Conservation (phyloP, 2,797 vertebrate genomes). For the Rhodeus uyekii region DNA sequence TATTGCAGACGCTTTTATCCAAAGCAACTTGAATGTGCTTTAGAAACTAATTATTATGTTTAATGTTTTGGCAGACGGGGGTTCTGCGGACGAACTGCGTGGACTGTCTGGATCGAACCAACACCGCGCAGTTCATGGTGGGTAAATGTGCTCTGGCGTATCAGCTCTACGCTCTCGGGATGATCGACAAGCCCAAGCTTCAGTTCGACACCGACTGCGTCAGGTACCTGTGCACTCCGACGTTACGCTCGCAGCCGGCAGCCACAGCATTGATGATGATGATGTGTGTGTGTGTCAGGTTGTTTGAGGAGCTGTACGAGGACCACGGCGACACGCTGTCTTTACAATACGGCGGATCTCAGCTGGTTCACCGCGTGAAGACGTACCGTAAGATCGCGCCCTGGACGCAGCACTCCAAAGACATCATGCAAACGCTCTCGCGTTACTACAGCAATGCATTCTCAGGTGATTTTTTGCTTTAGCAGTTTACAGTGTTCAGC, state of each 20-base stretch:
- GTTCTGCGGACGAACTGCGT: slow-evolving; percentile 96
- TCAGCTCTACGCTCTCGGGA: slow-evolving; percentile 91
- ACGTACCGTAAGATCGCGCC: slow-evolving; percentile 98
- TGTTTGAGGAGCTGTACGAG: slow-evolving; percentile 98
- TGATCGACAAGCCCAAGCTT: slow-evolving; percentile 95
- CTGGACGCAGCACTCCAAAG: slow-evolving; percentile 98
- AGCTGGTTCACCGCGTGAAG: slow-evolving; percentile 97
- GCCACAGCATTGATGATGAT: not conserved
- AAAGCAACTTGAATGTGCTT: no score
- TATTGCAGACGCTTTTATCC: no score
- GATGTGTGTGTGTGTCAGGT: slow-evolving; percentile 67
- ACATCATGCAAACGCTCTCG: slow-evolving; percentile 97
- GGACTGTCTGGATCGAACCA: slow-evolving; percentile 96
- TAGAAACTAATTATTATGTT: not conserved
- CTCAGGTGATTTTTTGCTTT: no score
- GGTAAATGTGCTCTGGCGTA: slow-evolving; percentile 97
- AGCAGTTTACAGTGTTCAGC: no score
- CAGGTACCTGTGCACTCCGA: slow-evolving; percentile 74
- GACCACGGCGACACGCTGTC: slow-evolving; percentile 97
- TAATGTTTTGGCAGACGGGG: slow-evolving; percentile 80
- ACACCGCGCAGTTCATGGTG: slow-evolving; percentile 98
- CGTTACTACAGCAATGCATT: slow-evolving; percentile 98
- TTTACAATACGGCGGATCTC: slow-evolving; percentile 96
- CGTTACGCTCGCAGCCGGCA: not conserved
- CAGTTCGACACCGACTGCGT: slow-evolving; percentile 97